A percentile compares a stretch with the other conserved stretches of the same genome.
These are phyloP conservation scores for Anser cygnoides DNA, from an alignment of 2,113 vertebrate genomes.

Conservation along the genomic window DNA sequence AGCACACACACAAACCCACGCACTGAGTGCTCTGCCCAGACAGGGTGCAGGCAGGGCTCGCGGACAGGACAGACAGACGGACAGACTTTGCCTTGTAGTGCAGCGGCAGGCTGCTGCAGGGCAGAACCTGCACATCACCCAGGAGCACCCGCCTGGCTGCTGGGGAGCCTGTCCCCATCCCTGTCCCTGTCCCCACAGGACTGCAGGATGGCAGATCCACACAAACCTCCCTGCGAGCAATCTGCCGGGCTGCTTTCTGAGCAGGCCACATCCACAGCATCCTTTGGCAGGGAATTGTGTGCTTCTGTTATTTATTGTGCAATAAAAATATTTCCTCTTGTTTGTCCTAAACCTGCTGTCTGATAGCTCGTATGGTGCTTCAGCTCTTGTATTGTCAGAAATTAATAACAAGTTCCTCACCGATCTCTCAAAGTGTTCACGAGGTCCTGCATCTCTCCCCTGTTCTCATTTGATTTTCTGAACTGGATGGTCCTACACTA, in stretches of 20 bases:
- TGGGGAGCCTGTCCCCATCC: neutral
- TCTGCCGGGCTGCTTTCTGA: neutral
- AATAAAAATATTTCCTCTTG: neutral
- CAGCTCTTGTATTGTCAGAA: neutral
- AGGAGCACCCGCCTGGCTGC: fast-evolving
- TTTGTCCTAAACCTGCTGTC: neutral
- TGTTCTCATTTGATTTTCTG: neutral
- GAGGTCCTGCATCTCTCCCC: neutral
- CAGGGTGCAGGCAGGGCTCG: no score
- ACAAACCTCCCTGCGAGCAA: neutral
- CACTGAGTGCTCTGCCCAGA: fast-evolving
- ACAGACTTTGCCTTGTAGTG: neutral
- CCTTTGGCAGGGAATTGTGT: neutral
- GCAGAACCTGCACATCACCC: fast-evolving
- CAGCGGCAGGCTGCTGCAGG: no score
- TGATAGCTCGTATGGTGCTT: neutral
- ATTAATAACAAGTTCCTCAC: neutral
- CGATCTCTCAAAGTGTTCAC: neutral
- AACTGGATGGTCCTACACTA: neutral
- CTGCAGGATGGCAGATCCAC: neutral
- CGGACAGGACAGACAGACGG: fast-evolving
- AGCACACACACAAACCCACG: no score
- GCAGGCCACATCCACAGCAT: neutral
- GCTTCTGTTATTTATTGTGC: neutral
- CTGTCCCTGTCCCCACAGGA: no score